phyloP scores from a whole-genome alignment of 2,113 vertebrate species.

The Delphinapterus leucas region DNA sequence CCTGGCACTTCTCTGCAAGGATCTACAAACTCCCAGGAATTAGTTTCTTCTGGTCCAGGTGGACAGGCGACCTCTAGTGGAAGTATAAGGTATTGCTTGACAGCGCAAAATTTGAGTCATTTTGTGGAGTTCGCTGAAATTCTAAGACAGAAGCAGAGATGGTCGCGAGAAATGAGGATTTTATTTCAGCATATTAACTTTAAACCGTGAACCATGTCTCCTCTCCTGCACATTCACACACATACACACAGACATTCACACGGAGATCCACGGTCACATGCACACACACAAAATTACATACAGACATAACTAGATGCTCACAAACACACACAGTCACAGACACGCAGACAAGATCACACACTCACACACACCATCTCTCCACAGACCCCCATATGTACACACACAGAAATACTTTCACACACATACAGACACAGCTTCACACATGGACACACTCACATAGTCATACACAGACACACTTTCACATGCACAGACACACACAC shows the following conservation, averaged over 20 bases:
- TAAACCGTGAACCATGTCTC: not conserved
- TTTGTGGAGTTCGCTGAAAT: not conserved
- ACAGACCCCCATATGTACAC: not conserved
- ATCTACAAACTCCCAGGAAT: not conserved
- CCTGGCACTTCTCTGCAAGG: not conserved
- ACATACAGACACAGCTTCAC: not conserved
- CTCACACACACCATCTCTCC: not conserved
- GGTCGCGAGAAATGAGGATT: not conserved
- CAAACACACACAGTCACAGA: not conserved
- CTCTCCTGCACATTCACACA: not conserved
- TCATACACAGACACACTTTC: not conserved
- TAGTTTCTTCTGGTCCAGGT: not conserved
- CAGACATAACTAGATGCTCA: not conserved
- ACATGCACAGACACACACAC: not conserved
- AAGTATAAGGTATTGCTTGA: not conserved
- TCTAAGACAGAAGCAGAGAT: not conserved
- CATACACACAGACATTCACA: not conserved
- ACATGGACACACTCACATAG: not conserved
- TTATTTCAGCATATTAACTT: not conserved
- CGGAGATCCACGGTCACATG: not conserved
- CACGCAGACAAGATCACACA: not conserved
- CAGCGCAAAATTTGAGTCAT: not conserved
- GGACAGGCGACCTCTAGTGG: constrained; percentile 8
- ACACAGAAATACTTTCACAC: not conserved
- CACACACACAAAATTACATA: not conserved